Percentiles rank a stretch among this genome's conserved stretches.
phyloP scores from a whole-genome alignment of 2,113 vertebrate genomes.

The Thryonomys swinderianus region DNA sequence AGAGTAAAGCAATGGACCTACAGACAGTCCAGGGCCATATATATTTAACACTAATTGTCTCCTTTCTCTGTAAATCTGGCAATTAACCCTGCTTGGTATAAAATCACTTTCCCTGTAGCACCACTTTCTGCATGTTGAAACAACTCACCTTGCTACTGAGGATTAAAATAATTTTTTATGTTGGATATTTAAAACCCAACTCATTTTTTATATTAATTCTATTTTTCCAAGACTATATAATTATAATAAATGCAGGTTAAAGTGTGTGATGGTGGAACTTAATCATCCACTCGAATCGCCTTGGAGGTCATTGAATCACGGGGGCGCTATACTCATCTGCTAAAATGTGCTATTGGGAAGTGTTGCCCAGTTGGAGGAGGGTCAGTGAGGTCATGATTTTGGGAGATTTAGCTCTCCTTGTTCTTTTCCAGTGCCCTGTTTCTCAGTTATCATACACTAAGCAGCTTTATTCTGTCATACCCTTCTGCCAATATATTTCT shows the following conservation, averaged over 20 bases:
- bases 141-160: not conserved
- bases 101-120: not conserved
- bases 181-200: not conserved
- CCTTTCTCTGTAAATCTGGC: not conserved
- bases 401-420: not conserved
- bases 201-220: not conserved
- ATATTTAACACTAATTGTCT: rapidly evolving
- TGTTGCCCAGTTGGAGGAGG: not conserved
- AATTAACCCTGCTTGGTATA: not conserved
- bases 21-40: rapidly evolving
- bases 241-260: not conserved
- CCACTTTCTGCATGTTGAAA: not conserved
- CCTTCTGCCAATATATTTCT: not conserved
- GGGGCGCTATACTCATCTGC: not conserved
- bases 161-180: not conserved
- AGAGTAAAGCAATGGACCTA: not conserved
- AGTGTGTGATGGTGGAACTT: not conserved
- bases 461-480: too few relatives aligned
- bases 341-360: not conserved
- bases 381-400: too few relatives aligned
- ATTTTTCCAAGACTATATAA: not conserved
- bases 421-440: not conserved
- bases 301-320: not conserved
- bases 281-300: not conserved
- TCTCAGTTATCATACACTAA: not conserved